Percentiles rank a stretch among this genome's conserved stretches.
Evolutionary conservation across 2,888 invertebrate species (phyloP).

Genomic region (Trissoscelio sp.): DNA sequence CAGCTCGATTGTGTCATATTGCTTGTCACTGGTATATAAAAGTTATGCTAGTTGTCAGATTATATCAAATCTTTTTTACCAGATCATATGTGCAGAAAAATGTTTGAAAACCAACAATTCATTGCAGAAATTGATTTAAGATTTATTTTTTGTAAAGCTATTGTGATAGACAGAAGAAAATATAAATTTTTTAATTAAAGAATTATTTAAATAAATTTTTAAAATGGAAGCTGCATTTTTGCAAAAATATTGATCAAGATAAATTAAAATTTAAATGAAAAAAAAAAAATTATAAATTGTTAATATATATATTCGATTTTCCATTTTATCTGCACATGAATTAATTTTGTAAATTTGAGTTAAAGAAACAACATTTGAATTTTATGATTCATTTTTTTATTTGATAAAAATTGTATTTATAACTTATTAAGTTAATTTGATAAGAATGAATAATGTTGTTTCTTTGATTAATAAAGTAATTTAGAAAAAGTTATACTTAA

Average conservation of each 20-base stretch:
- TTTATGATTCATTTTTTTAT: too few relatives aligned
- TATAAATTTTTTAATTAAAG: too few relatives aligned
- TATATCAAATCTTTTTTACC: conserved; percentile 39
- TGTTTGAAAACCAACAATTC: conserved; percentile 16
- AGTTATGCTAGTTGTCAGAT: conserved; percentile 76
- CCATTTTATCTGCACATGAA: neutral
- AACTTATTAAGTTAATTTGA: too few relatives aligned
- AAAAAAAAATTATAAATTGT: neutral
- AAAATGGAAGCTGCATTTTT: too few relatives aligned
- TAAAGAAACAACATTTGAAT: conserved; percentile 42
- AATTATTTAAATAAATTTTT: too few relatives aligned
- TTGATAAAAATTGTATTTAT: too few relatives aligned
- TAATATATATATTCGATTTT: neutral
- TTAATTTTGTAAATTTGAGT: conserved; percentile 15
- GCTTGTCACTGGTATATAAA: conserved; percentile 79
- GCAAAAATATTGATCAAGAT: too few relatives aligned
- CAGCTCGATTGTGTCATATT: conserved; percentile 77
- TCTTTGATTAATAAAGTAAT: conserved; percentile 18
- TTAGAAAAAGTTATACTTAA: conserved; percentile 49
- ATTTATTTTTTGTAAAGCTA: too few relatives aligned
- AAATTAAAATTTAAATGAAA: neutral
- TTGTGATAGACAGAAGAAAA: too few relatives aligned
- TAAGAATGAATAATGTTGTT: conserved; percentile 17
- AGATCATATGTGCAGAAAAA: conserved; percentile 35
- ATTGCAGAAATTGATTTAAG: too few relatives aligned